Evolutionary conservation across 1,140 invertebrate species (phyloP).

Genomic region (Holcopasites calliopsidis): DNA sequence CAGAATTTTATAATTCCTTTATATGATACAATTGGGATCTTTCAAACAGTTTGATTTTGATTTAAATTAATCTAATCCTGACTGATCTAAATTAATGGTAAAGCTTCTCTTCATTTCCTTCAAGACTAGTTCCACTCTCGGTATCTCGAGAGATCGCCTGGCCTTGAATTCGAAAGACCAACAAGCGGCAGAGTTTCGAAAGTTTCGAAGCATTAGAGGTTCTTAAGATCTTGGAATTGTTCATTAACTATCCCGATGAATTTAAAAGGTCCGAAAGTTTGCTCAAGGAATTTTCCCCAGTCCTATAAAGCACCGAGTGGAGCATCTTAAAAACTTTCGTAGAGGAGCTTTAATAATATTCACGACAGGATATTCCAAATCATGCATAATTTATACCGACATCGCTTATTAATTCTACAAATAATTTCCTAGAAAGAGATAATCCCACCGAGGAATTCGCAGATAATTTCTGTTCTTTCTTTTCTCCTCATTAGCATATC

Average conservation of each 20-base stretch:
- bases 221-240: conserved; percentile 15
- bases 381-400: too few relatives aligned
- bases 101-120: too few relatives aligned
- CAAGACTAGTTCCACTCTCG: neutral
- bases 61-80: too few relatives aligned
- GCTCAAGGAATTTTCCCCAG: neutral
- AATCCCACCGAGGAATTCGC: too few relatives aligned
- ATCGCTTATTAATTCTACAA: too few relatives aligned
- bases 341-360: neutral
- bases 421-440: too few relatives aligned
- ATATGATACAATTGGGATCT: too few relatives aligned
- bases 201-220: neutral
- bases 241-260: conserved; percentile 13
- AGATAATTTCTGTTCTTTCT: neutral
- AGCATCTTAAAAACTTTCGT: neutral
- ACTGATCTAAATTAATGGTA: too few relatives aligned
- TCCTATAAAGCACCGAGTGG: neutral
- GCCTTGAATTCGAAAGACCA: neutral
- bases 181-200: neutral
- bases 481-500: neutral
- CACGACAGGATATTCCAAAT: too few relatives aligned
- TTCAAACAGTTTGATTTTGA: too few relatives aligned
- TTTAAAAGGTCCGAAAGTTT: neutral
- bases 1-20: too few relatives aligned
- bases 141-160: neutral